A percentile compares a stretch with the other conserved stretches of the same genome.
phyloP scores from a whole-genome alignment of 2,888 invertebrate genomes.

The Ernsta delagoae region DNA sequence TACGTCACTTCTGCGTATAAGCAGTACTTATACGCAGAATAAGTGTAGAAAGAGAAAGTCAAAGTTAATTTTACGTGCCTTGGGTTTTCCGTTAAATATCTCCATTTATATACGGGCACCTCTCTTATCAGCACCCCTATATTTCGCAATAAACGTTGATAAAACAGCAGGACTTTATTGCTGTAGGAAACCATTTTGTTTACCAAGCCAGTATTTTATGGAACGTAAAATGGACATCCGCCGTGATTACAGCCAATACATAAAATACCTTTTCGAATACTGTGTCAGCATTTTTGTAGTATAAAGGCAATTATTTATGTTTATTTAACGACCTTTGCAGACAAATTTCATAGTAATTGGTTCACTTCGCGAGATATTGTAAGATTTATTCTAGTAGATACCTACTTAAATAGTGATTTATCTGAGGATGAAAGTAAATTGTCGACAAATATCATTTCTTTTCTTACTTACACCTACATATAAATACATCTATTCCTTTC shows the following conservation, averaged over 20 bases:
- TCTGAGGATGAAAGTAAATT: too few species aligned
- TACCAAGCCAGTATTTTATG: conserved; percentile 38
- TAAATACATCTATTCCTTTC: too few species aligned
- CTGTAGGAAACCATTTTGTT: conserved; percentile 51
- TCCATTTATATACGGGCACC: conserved; percentile 16
- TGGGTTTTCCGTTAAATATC: neutral
- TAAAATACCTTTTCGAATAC: conserved; percentile 20
- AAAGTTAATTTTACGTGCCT: neutral
- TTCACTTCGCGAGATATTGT: too few species aligned
- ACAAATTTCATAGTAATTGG: too few species aligned
- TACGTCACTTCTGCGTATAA: too few species aligned
- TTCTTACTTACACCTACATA: too few species aligned
- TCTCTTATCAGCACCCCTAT: conserved; percentile 42
- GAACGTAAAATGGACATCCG: conserved; percentile 27
- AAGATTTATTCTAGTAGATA: too few species aligned
- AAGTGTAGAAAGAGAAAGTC: too few species aligned
- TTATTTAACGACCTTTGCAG: too few species aligned
- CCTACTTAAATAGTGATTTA: too few species aligned
- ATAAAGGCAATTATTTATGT: neutral
- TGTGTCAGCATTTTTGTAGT: neutral
- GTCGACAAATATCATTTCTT: too few species aligned
- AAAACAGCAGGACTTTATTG: conserved; percentile 55
- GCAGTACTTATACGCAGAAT: too few species aligned
- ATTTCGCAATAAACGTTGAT: conserved; percentile 50
- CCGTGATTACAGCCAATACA: conserved; percentile 22